These are phyloP conservation scores for Nemoura dubitans DNA, from an alignment of 2,888 invertebrate genomes.

Conservation along the genomic window DNA sequence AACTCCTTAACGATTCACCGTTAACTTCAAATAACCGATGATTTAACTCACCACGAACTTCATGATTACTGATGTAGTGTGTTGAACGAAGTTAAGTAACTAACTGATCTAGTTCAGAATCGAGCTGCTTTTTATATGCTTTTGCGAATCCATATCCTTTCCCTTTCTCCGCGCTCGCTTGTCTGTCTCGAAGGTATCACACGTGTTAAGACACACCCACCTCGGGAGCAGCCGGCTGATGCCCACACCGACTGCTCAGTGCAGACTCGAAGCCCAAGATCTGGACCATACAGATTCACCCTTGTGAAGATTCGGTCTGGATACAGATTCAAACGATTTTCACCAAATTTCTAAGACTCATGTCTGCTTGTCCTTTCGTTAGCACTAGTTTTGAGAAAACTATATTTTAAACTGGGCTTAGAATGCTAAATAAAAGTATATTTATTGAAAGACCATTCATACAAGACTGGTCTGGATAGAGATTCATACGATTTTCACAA, in stretches of 20 bases:
- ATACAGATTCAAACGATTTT: no score
- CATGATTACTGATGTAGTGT: slow-evolving; percentile 43
- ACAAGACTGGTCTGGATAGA: no score
- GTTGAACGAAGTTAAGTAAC: slow-evolving; percentile 38
- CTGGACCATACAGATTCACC: no score
- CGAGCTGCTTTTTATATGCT: slow-evolving; percentile 44
- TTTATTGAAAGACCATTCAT: no score
- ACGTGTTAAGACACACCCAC: slow-evolving; percentile 32
- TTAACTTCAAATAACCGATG: no score
- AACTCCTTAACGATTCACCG: not conserved
- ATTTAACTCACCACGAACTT: slow-evolving; percentile 48
- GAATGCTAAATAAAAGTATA: no score
- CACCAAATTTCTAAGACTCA: no score
- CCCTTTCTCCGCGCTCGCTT: slow-evolving; percentile 1
- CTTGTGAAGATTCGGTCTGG: no score
- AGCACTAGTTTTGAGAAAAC: no score
- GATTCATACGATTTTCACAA: no score
- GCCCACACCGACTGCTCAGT: not conserved
- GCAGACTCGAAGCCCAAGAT: not conserved
- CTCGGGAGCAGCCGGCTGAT: not conserved
- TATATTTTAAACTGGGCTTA: no score
- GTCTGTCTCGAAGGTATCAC: not conserved
- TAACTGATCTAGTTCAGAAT: slow-evolving; percentile 40
- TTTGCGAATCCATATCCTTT: slow-evolving; percentile 30
- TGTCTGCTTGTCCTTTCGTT: no score